Base-by-base conservation (phyloP, 2,113 vertebrate genomes). In the Albula goreensis region DNA sequence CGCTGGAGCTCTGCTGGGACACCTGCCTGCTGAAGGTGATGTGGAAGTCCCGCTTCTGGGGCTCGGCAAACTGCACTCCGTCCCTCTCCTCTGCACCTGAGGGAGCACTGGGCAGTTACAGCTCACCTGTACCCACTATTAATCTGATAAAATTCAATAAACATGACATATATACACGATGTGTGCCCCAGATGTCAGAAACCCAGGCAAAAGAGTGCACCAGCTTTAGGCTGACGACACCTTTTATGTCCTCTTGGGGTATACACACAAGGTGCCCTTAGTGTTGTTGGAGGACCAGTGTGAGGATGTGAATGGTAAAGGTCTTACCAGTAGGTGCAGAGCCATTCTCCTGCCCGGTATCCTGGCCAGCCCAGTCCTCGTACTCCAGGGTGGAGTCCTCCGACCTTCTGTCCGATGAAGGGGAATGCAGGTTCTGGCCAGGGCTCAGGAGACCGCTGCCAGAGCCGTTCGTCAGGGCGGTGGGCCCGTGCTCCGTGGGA, bases 1-100 rank as follows among this genome's bases (percentile, higher is more conserved):
- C 96, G 0, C 90, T 22, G 3, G 91, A n/a, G 82, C 96, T 97
- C 56, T 96, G 94, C 78, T 96, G 96, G 0, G 96, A 96, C 85
- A 86, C 89, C 92, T 97, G 97, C 17, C 91, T 92, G 66, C 94
- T 94, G 87, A 96, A 91, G 41, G 92, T 96, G 90, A 95, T 94
- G 74, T 93, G 94, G 0, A 94, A 85, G 12, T 97, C 97, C 52
- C 63, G 92, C 86, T 85, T 91, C 0, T 95, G 93, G 0, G 96
- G 93, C 11, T 93, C 94, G n/a, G 93, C 90, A 84, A 95, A 96
- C 86, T 97, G 94, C 12, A 96, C 94, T 1, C 93, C 89, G 12
- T 96, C 95, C 83, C 95, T 95, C 86, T 95, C 90, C 80, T 93
- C 95, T 57, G 25, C 80, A 82, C 93, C 95, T 95, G 91, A 86